Base-by-base conservation (phyloP, 2,113 vertebrate genomes). In the Australoheros scitulus region DNA sequence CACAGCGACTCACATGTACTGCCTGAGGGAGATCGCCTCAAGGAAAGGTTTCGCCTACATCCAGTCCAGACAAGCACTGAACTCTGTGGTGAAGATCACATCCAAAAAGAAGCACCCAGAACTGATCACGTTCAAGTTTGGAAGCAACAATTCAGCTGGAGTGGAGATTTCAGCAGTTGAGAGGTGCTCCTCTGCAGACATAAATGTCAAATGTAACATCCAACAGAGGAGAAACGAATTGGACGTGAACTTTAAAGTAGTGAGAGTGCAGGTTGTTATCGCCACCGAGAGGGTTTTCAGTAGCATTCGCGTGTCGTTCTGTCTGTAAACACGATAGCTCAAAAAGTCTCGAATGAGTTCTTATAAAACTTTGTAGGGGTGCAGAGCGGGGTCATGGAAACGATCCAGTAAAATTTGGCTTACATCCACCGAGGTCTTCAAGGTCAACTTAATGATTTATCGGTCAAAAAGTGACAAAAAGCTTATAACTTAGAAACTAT, bases 41-140 rank as follows among this genome's bases (percentile, higher is more conserved):
- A 95, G 97, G 65, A 99, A 98, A 90, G 98, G 98, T 61, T 96
- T 99, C 58, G 96, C 98, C 88, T 99, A 99, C 87, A 99, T 99
- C 92, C 98, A 99, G 80, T 99, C 98, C 91, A 96, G 98, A 72
- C 98, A 99, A 88, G 97, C 98, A 3, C 95, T 99, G 61, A 99
- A 96, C 95, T 97, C 97, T 1, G 97, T 99, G 86, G 97, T 99
- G 89, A 99, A 99, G 96, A 99, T 99, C 92, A 99, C 98, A 14
- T 99, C 98, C 47, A 99, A 99, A 93, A 99, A 99, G 95, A 99
- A 99, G 90, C 98, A 99, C 87, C 98, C 98, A 0, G 98, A 99
- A 87, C 96, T 99, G 57, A 99, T 99, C 90, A 99, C 98, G 0
- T 99, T 99, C 95, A 99, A 99, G 92, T 99, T 98, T 36, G 98